A percentile compares a stretch with the other conserved stretches of the same genome.
phyloP scores from a whole-genome alignment of 2,113 vertebrate species.

The Peromyscus maniculatus region DNA sequence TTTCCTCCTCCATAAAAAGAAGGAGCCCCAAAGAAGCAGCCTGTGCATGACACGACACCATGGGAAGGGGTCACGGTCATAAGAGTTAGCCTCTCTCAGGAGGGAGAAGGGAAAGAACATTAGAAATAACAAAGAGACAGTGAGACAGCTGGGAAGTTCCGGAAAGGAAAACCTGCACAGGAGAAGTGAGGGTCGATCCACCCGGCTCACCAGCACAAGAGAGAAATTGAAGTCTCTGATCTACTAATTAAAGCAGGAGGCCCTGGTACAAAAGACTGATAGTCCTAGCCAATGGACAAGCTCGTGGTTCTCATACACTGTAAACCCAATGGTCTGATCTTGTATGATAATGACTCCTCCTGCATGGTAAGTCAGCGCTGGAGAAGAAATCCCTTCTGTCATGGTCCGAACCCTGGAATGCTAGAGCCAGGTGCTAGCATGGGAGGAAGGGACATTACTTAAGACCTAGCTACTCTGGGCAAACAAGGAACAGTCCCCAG shows the following conservation, averaged over 20 bases:
- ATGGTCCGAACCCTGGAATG: background rate
- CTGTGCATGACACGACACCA: too few relatives aligned
- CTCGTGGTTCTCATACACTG: background rate
- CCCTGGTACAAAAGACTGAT: background rate
- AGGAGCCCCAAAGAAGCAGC: background rate
- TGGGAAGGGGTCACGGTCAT: background rate
- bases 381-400: background rate
- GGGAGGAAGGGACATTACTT: background rate
- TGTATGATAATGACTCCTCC: background rate
- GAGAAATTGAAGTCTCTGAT: too few relatives aligned
- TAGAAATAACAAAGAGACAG: background rate
- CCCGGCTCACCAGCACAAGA: background rate
- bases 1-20: slow-evolving; percentile 20
- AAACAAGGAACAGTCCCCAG: background rate
- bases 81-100: background rate
- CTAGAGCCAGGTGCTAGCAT: background rate
- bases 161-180: background rate
- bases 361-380: background rate
- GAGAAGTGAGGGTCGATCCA: background rate
- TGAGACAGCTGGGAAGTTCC: background rate
- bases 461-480: background rate
- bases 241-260: background rate
- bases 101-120: background rate
- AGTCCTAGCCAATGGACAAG: background rate
- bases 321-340: background rate